Evolutionary conservation across 1,140 invertebrate species (phyloP).

Genomic region (Drosophila tristis): DNA sequence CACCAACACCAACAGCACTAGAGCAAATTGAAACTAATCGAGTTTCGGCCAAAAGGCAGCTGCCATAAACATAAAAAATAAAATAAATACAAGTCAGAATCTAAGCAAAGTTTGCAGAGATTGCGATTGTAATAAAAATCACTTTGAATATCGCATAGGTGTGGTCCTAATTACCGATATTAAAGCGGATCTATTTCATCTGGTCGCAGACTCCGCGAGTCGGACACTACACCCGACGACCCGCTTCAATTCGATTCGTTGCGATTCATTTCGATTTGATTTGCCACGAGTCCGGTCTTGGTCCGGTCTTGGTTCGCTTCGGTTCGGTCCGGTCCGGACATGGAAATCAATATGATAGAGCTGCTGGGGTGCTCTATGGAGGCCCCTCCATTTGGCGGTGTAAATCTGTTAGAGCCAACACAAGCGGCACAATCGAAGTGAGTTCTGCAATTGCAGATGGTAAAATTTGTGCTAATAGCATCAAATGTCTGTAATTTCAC

Average conservation of each 20-base stretch:
- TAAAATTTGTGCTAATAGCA: constrained; percentile 76
- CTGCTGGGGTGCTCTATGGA: constrained; percentile 8
- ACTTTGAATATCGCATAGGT: constrained; percentile 82
- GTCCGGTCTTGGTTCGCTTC: background rate
- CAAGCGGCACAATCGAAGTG: too few relatives aligned
- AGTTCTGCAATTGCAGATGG: constrained; percentile 57
- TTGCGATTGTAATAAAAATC: constrained; percentile 76
- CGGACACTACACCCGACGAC: background rate
- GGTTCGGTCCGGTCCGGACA: constrained; percentile 1
- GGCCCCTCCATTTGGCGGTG: constrained; percentile 4
- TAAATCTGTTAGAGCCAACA: too few relatives aligned
- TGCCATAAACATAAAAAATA: constrained; percentile 61
- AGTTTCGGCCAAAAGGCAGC: constrained; percentile 78
- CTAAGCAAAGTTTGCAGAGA: constrained; percentile 41
- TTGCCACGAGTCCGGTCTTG: constrained; percentile 56
- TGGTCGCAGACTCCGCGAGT: constrained; percentile 5
- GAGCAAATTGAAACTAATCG: constrained; percentile 79
- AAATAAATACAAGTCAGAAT: constrained; percentile 64
- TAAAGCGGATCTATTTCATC: constrained; percentile 83
- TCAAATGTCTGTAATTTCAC: constrained; percentile 83
- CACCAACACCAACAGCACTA: constrained; percentile 41
- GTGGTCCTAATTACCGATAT: constrained; percentile 82
- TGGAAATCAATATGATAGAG: constrained; percentile 63
- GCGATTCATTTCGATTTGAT: constrained; percentile 41
- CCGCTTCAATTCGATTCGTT: constrained; percentile 20